A percentile compares a stretch with the other conserved stretches of the same genome.
phyloP scores from a whole-genome alignment of 2,797 vertebrate genomes.

The Schizothorax lantsangensis region DNA sequence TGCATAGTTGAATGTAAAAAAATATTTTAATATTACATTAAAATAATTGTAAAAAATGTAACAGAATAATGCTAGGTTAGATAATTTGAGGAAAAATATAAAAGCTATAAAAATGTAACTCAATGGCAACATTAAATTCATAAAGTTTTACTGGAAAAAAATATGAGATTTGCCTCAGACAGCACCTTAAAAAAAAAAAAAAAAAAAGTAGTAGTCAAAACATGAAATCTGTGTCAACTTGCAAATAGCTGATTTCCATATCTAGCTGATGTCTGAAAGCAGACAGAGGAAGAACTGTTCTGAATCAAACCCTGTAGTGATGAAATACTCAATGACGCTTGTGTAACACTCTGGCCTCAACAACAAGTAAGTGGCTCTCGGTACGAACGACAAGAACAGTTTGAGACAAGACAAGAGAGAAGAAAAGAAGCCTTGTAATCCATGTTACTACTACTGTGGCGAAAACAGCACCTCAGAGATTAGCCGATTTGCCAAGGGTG shows the following conservation, averaged over 20 bases:
- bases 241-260: constrained; percentile 23
- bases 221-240: constrained; percentile 1
- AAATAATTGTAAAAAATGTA: too few relatives aligned
- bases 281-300: background rate
- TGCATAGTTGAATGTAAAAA: background rate
- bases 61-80: background rate
- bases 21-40: too few relatives aligned
- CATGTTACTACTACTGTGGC: constrained; percentile 46
- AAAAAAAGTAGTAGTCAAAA: background rate
- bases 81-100: background rate
- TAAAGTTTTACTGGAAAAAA: background rate
- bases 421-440: constrained; percentile 22
- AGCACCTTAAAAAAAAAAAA: background rate
- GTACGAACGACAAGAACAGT: background rate
- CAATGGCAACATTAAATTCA: background rate
- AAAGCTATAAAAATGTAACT: background rate
- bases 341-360: constrained; percentile 17
- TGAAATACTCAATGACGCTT: constrained; percentile 6
- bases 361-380: background rate
- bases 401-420: background rate
- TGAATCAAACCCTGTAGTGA: background rate
- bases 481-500: background rate
- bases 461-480: constrained; percentile 35
- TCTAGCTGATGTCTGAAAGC: background rate
- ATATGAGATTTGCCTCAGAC: background rate